A percentile compares a stretch with the other conserved stretches of the same genome.
Conservation (phyloP, 2,797 vertebrate species). For the Etheostoma nigrum region DNA sequence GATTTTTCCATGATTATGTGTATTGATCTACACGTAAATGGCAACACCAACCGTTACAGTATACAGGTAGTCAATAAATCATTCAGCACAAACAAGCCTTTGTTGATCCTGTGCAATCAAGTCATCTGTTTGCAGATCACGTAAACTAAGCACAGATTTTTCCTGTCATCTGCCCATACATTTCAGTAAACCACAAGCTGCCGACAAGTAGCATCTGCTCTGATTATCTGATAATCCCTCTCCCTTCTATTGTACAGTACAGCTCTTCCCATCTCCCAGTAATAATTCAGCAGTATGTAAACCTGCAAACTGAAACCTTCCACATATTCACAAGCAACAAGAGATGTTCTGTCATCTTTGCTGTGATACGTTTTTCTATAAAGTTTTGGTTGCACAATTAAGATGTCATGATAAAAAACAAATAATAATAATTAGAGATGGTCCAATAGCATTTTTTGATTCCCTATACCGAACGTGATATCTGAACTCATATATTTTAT, state of each 20-base stretch:
- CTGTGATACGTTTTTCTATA: not conserved
- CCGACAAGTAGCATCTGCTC: constrained; percentile 27
- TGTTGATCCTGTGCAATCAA: constrained; percentile 15
- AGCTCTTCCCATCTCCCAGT: constrained; percentile 16
- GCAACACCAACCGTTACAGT: constrained; percentile 19
- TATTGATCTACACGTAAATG: constrained; percentile 44
- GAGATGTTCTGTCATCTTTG: not conserved
- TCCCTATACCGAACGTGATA: no score
- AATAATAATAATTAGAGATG: not conserved
- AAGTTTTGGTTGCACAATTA: not conserved
- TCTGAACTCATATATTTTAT: no score
- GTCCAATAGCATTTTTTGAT: no score
- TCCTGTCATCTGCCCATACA: not conserved
- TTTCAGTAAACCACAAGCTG: constrained; percentile 37
- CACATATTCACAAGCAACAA: not conserved
- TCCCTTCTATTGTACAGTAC: constrained; percentile 14
- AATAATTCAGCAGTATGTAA: constrained; percentile 22
- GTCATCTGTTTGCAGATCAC: constrained; percentile 5
- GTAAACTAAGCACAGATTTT: constrained; percentile 19
- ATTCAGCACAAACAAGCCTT: constrained; percentile 4
- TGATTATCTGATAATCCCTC: constrained; percentile 53
- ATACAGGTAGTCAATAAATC: constrained; percentile 48
- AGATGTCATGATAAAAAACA: not conserved
- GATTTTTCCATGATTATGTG: constrained; percentile 31
- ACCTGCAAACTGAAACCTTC: constrained; percentile 22